Percentiles rank a stretch among this genome's conserved stretches.
phyloP scores from a whole-genome alignment of 2,113 vertebrate genomes.

The Brachyistius frenatus region DNA sequence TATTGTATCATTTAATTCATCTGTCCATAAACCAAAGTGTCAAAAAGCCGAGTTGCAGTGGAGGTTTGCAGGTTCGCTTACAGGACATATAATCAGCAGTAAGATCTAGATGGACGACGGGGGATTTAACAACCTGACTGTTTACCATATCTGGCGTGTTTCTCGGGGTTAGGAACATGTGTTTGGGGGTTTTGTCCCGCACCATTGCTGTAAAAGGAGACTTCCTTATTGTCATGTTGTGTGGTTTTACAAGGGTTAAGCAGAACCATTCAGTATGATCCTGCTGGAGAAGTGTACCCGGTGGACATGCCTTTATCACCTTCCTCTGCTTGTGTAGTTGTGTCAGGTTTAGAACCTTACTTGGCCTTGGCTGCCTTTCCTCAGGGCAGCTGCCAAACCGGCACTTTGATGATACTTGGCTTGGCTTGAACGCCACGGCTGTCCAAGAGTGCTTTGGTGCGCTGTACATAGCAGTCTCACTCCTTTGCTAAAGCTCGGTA shows the following conservation, averaged over 20 bases:
- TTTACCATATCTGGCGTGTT: not conserved
- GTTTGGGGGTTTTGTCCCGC: not conserved
- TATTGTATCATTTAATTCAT: no score
- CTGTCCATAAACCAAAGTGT: no score
- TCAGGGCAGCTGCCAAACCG: constrained; percentile 64
- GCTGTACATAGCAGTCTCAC: constrained; percentile 48
- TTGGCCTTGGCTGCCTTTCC: constrained; percentile 67
- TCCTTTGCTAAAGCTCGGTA: constrained; percentile 41
- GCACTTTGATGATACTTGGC: constrained; percentile 72
- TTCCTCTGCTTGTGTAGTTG: constrained; percentile 48
- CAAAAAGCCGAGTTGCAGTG: no score
- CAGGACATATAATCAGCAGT: no score
- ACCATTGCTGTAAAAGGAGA: not conserved
- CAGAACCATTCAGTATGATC: constrained; percentile 1
- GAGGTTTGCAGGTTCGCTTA: not conserved
- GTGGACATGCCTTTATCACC: constrained; percentile 53
- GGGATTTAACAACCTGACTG: no score
- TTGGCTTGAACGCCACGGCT: constrained; percentile 30
- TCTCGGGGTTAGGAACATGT: not conserved
- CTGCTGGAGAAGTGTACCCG: constrained; percentile 4
- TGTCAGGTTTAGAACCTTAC: constrained; percentile 66
- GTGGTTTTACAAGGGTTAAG: constrained; percentile 22
- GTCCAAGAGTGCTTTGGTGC: constrained; percentile 65
- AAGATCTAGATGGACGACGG: no score
- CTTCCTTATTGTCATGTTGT: no score